These are phyloP conservation scores for Andrena dorsata DNA, from an alignment of 2,888 invertebrate genomes.

Conservation along the genomic window DNA sequence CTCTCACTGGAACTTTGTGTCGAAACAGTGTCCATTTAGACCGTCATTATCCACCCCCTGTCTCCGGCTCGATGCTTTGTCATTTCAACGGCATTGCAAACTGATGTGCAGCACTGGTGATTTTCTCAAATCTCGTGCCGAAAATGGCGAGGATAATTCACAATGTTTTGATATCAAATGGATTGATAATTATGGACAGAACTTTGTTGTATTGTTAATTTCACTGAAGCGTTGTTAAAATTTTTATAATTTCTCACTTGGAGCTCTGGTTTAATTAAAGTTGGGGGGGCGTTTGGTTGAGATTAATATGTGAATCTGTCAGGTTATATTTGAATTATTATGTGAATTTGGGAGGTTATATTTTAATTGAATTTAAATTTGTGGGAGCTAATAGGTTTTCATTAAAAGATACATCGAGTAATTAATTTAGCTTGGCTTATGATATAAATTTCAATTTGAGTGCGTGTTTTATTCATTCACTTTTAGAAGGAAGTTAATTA, in stretches of 20 bases:
- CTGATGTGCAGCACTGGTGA: neutral
- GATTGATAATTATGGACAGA: neutral
- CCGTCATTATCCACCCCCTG: conserved; percentile 23
- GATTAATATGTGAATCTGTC: too few species aligned
- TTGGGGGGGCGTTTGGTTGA: too few species aligned
- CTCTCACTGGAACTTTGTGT: conserved; percentile 24
- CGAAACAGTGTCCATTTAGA: conserved; percentile 35
- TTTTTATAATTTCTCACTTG: too few species aligned
- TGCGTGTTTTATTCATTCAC: neutral
- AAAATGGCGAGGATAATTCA: neutral
- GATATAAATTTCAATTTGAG: neutral
- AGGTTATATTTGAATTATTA: neutral
- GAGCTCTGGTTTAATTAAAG: too few species aligned
- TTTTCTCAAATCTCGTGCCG: neutral
- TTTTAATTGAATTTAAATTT: neutral
- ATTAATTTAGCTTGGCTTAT: neutral
- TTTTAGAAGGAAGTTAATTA: neutral
- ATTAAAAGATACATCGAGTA: neutral
- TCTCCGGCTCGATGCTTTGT: neutral
- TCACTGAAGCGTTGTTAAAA: neutral
- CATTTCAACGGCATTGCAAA: conserved; percentile 3
- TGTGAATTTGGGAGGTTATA: neutral
- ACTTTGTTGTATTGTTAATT: neutral
- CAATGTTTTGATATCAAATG: neutral
- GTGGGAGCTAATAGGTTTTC: neutral